Conservation (phyloP, 2,113 vertebrate species). For the Hipposideros armiger region DNA sequence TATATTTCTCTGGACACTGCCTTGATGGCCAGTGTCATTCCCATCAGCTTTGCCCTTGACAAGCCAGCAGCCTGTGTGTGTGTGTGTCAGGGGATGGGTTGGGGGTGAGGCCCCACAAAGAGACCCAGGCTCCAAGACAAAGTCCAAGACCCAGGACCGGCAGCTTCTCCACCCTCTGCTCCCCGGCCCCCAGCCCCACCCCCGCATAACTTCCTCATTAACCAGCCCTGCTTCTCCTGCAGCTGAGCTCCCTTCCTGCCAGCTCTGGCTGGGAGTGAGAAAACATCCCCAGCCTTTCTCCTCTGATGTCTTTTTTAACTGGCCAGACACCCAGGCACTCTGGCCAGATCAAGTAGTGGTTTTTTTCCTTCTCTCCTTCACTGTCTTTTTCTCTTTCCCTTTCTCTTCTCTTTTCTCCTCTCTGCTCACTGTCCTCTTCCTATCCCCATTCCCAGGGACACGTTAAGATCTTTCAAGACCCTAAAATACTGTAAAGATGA, state of each 20-base stretch:
- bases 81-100: not conserved
- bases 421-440: not conserved
- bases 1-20: not conserved
- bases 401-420: not conserved
- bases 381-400: not conserved
- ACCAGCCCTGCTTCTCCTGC: not conserved
- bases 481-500: not conserved
- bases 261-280: not conserved
- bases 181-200: too few species aligned
- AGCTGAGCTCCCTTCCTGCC: not conserved
- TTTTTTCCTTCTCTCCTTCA: not conserved
- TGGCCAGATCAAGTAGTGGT: not conserved
- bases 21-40: accelerated
- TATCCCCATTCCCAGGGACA: not conserved
- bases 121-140: not conserved
- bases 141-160: not conserved
- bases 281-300: not conserved
- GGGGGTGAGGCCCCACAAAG: not conserved
- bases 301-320: slow-evolving; percentile 18
- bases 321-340: not conserved
- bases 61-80: accelerated
- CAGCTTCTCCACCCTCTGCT: not conserved
- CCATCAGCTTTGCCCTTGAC: not conserved
- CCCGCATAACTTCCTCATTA: not conserved
- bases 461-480: not conserved